Evolutionary conservation across 1,140 invertebrate genomes (phyloP).

Genomic region (Andricus grossulariae): DNA sequence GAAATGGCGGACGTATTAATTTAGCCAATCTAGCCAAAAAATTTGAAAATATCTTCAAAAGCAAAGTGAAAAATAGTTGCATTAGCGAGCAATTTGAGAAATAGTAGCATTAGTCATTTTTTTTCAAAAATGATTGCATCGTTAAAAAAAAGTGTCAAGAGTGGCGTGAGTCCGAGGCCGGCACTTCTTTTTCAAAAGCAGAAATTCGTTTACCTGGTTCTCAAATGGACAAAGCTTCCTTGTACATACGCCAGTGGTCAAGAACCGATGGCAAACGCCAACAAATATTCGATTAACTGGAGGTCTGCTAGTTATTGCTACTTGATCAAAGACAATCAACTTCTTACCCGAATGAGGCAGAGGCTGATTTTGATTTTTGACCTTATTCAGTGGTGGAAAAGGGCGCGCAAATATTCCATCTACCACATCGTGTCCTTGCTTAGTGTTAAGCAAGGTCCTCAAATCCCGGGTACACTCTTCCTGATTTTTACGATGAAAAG

Average conservation of each 20-base stretch:
- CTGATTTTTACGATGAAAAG: not conserved
- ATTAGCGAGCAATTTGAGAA: too few species aligned
- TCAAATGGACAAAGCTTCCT: not conserved
- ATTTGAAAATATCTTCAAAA: too few species aligned
- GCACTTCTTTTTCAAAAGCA: not conserved
- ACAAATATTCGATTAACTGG: not conserved
- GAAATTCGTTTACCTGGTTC: not conserved
- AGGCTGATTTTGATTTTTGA: too few species aligned
- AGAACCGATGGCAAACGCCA: not conserved
- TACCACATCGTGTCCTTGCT: too few species aligned
- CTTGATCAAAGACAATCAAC: too few species aligned
- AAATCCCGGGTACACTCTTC: not conserved
- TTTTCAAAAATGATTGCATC: too few species aligned
- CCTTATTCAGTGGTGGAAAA: too few species aligned
- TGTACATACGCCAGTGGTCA: not conserved
- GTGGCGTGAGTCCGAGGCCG: not conserved
- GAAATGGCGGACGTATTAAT: too few species aligned
- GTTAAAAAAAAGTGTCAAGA: not conserved
- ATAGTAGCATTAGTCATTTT: too few species aligned
- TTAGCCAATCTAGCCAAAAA: too few species aligned
- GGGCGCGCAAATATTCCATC: not conserved
- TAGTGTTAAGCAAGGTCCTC: not conserved
- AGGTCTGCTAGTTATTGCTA: not conserved
- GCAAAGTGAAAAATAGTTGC: too few species aligned
- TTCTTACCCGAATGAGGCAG: too few species aligned